These are phyloP conservation scores for Turritopsis rubra DNA, from an alignment of 30 jellyfish, hydroid and myxozoan species.

Conservation along the genomic window DNA sequence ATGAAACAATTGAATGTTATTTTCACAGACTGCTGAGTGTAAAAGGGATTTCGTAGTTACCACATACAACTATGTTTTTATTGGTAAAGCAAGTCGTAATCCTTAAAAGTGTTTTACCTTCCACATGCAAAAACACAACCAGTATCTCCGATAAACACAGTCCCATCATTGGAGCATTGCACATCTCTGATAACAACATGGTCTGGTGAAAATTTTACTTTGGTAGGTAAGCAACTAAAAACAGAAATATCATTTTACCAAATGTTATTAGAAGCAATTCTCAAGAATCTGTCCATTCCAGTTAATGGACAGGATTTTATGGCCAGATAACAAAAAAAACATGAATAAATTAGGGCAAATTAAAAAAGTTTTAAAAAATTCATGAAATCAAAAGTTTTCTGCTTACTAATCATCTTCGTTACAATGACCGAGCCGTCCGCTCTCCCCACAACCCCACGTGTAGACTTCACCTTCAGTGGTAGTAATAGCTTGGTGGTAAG, in stretches of 20 bases:
- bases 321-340: neutral
- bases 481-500: slow-evolving; percentile 71
- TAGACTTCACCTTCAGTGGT: slow-evolving; percentile 78
- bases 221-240: slow-evolving; percentile 70
- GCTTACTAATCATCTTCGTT: slow-evolving; percentile 52
- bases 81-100: neutral
- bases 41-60: no score
- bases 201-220: slow-evolving; percentile 55
- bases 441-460: slow-evolving; percentile 95
- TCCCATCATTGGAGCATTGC: slow-evolving; percentile 70
- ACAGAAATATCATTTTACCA: neutral
- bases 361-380: neutral
- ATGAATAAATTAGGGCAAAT: neutral
- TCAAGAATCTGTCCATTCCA: neutral
- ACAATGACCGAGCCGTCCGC: slow-evolving; percentile 86
- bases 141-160: slow-evolving; percentile 75
- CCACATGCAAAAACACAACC: slow-evolving; percentile 89
- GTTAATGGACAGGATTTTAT: neutral
- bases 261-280: neutral
- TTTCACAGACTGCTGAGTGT: no score
- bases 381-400: neutral
- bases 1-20: no score
- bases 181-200: slow-evolving; percentile 64
- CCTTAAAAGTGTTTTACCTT: slow-evolving; percentile 33
- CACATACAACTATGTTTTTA: no score